These are phyloP conservation scores for Montipora capricornis DNA, from an alignment of 64 coral and sea anemone species.

Conservation along the genomic window DNA sequence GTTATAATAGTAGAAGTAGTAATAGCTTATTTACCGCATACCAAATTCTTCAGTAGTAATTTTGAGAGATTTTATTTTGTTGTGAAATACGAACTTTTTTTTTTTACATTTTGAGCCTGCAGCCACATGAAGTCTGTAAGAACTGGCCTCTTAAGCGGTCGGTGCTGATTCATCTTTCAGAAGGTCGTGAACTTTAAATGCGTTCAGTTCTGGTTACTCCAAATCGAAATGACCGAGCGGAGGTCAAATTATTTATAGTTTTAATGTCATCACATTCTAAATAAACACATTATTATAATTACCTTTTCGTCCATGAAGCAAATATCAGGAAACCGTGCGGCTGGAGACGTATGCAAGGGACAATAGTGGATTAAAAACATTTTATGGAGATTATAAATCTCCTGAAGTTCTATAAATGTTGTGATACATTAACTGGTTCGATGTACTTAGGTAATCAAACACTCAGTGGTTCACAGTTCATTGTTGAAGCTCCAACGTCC, in stretches of 20 bases:
- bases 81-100: no score
- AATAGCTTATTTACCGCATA: no score
- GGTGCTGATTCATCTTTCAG: background rate
- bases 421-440: background rate
- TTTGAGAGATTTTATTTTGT: no score
- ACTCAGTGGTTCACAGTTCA: background rate
- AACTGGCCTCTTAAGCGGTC: no score
- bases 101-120: no score
- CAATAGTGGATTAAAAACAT: background rate
- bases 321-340: background rate
- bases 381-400: background rate
- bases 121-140: no score
- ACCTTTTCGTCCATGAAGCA: background rate
- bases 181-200: background rate
- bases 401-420: no score
- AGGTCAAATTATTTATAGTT: background rate
- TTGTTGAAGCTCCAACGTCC: background rate
- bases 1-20: no score
- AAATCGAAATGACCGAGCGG: background rate
- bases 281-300: background rate
- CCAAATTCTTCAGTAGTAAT: no score
- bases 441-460: background rate
- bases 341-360: background rate
- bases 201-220: background rate
- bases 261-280: background rate